Base-by-base conservation (phyloP, 37 sponge, comb jelly and placozoan species). In the Spongia lamella region DNA sequence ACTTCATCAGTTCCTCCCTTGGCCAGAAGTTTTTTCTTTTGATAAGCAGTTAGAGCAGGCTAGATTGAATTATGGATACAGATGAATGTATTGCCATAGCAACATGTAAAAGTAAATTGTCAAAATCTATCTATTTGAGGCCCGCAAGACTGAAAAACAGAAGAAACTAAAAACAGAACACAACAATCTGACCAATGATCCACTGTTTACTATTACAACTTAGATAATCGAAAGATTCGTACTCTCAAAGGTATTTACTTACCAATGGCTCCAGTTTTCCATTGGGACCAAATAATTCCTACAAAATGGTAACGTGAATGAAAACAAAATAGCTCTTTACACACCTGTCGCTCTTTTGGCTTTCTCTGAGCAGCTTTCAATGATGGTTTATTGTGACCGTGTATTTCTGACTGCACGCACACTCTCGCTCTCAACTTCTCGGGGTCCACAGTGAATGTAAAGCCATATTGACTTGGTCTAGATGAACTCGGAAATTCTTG, bases 361-460 rank as follows among this genome's bases (percentile, higher is more conserved):
- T 77, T 29, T 36, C 33, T 72, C 15, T 70, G 39, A 25, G 38
- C 70, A 32, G 71, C 85, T 15, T 72, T 77, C 25, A 88, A 31
- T 6, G 54, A 60, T 19, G 88, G 78, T 26, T 68, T 63, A 17
- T 25, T 27, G 67, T 75, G 70, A 13, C 60, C 54, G 20, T 66
- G 81, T 26, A 83, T 63, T 40, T 92, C 92, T 19, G 87, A 81
- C 16, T 71, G 69, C 29, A 80, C 88, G 51, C 79, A 81, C 16
- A 92, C 74, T 40, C 88, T 61, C 4, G 84, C 78, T 43, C 74
- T 75, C 14, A 92, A 83, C 73, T 85, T 83, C 20, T 86, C 78
- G 15, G 75, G 70, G 62, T 61, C 63, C 24, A 47, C 57, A 38
- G 58, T 1, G 7, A n/a, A 19, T 6, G 57, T 3, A 7, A 34